A percentile compares a stretch with the other conserved stretches of the same genome.
phyloP scores from a whole-genome alignment of 2,113 vertebrate genomes.

The Melanotaenia duboulayi region DNA sequence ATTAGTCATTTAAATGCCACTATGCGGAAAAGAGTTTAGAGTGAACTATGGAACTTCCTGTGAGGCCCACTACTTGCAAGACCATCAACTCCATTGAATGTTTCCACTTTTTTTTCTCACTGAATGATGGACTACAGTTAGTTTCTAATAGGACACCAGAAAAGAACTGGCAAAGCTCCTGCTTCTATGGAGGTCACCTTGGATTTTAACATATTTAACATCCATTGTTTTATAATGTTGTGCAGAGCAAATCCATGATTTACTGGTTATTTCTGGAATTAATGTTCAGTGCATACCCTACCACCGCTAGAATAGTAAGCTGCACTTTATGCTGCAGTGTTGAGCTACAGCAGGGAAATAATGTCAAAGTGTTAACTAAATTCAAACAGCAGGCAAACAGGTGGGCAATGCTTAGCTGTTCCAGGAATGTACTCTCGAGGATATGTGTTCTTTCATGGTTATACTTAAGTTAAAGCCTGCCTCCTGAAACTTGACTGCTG shows the following conservation, averaged over 20 bases:
- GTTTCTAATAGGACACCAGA: background rate
- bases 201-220: too few species aligned
- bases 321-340: constrained; percentile 2
- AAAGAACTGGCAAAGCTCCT: background rate
- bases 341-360: constrained; percentile 24
- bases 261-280: background rate
- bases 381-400: constrained; percentile 51
- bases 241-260: background rate
- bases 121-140: too few species aligned
- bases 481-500: constrained; percentile 69
- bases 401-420: constrained; percentile 43
- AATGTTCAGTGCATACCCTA: background rate
- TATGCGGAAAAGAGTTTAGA: background rate
- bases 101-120: too few species aligned
- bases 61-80: background rate
- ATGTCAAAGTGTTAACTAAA: constrained; percentile 44
- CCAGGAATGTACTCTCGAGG: constrained; percentile 43
- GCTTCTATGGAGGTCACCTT: background rate
- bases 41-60: background rate
- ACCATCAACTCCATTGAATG: too few species aligned
- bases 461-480: constrained; percentile 62
- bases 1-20: background rate
- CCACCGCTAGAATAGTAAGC: background rate
- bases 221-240: background rate
- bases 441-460: constrained; percentile 66